Evolutionary conservation across 2,797 vertebrate species (phyloP).

Genomic region (Odontamblyopus lacepedii): DNA sequence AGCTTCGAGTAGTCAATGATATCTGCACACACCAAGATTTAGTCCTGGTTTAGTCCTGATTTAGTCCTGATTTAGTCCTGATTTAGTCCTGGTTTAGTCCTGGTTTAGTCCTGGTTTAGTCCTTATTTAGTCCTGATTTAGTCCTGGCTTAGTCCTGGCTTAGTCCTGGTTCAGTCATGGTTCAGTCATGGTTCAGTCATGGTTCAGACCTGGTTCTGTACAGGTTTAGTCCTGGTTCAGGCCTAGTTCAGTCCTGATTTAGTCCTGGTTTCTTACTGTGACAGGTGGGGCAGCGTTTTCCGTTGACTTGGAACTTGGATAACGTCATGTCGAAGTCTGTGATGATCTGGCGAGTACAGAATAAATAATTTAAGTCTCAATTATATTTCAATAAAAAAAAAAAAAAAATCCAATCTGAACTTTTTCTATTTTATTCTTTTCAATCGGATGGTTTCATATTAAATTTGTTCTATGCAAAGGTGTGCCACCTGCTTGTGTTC

Average conservation of each 20-base stretch:
- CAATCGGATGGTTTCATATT: too few relatives aligned
- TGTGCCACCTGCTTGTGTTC: too few relatives aligned
- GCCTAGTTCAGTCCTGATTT: not conserved
- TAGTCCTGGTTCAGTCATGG: not conserved
- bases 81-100: not conserved
- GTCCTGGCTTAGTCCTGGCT: not conserved
- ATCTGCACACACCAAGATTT: constrained; percentile 68
- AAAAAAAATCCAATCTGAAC: too few relatives aligned
- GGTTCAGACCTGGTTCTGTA: not conserved
- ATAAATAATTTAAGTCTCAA: too few relatives aligned
- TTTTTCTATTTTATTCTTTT: too few relatives aligned
- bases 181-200: not conserved
- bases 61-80: not conserved
- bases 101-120: not conserved
- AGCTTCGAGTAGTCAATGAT: constrained; percentile 94
- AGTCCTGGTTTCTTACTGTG: constrained; percentile 84
- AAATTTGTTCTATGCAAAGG: too few relatives aligned
- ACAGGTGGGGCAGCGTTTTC: constrained; percentile 91
- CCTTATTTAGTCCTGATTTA: not conserved
- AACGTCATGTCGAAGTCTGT: constrained; percentile 99
- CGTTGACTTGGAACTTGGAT: constrained; percentile 92
- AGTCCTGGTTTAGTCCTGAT: not conserved
- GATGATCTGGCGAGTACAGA: constrained; percentile 83
- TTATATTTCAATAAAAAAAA: too few relatives aligned
- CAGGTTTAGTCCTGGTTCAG: not conserved